Base-by-base conservation (phyloP, 2,113 vertebrate species). In the Patagioenas fasciata region DNA sequence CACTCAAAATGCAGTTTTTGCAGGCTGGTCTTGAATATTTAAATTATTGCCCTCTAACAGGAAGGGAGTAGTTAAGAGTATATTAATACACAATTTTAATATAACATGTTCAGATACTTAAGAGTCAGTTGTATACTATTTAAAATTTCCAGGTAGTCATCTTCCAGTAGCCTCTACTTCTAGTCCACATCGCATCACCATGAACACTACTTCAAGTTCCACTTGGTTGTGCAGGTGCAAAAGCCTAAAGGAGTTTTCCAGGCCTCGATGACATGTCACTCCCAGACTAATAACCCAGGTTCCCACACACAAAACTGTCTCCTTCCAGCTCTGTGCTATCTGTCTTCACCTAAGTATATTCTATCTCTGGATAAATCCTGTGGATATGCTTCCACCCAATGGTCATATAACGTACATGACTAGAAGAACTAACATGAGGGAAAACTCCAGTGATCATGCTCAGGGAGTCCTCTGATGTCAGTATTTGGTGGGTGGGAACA, bases 381-480 rank as follows among this genome's bases (percentile, higher is more conserved):
- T 95, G 97, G 92, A 89, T 97, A 83, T 98, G 95, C 96, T 96
- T 98, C 98, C 97, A 98, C 96, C 97, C 97, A 97, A 98, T 96
- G 97, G 98, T 97, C 97, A 97, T 95, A 61, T 62, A 72, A 94
- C 12, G 93, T 93, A 95, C 91, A 98, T 97, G 86, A 93, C 85
- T 73, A 95, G 86, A 62, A 91, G 77, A 97, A 97, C 57, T 95
- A 95, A 97, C 96, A 97, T 94, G 96, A 97, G 95, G 97, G 96
- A 96, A 95, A 97, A 94, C 97, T 98, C 97, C 93, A 20, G 78
- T 83, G 74, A 95, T 96, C 88, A 81, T 82, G 78, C 85, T 95
- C 97, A 96, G 97, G 92, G 86, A 95, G 93, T 93, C 91, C 73
- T 91, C 84, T 96, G 95, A 94, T 93, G 93, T 95, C 91, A 97